Conservation (phyloP, 1,140 invertebrate species). For the Drosophila micromelanica region DNA sequence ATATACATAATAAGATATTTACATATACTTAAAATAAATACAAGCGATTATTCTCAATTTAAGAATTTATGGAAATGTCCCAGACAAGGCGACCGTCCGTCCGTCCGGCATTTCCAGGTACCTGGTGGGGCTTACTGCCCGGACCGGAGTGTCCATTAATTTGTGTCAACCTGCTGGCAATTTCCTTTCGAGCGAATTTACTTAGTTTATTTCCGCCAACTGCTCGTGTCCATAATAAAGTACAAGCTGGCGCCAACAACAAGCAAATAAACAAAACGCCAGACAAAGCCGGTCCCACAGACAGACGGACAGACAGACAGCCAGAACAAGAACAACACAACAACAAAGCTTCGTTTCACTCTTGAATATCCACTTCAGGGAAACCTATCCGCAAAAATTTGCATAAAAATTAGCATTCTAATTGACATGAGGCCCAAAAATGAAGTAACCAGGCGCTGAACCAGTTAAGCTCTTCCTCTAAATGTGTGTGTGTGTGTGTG, state of each 20-base stretch:
- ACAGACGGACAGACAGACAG: slow-evolving; percentile 21
- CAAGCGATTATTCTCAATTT: neutral
- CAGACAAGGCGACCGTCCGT: too few species aligned
- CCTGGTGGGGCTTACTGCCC: slow-evolving; percentile 8
- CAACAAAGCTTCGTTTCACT: neutral
- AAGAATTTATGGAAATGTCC: slow-evolving; percentile 27
- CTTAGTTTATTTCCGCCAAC: slow-evolving; percentile 68
- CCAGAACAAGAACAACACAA: slow-evolving; percentile 10
- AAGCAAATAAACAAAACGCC: slow-evolving; percentile 47
- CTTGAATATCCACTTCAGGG: neutral
- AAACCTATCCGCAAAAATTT: slow-evolving; percentile 71
- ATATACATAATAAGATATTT: slow-evolving; percentile 31
- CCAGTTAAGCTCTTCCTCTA: slow-evolving; percentile 7
- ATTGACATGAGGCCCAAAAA: slow-evolving; percentile 72
- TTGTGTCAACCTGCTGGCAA: slow-evolving; percentile 64
- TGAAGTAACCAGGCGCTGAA: slow-evolving; percentile 52
- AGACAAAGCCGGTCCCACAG: slow-evolving; percentile 28
- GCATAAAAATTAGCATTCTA: slow-evolving; percentile 82
- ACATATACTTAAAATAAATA: neutral
- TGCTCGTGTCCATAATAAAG: slow-evolving; percentile 60
- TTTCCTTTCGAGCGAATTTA: slow-evolving; percentile 60
- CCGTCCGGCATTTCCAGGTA: neutral
- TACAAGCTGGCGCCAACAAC: slow-evolving; percentile 46
- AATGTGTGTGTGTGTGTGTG: neutral
- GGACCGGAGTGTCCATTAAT: slow-evolving; percentile 47